A percentile compares a stretch with the other conserved stretches of the same genome.
These are phyloP conservation scores for Saccopteryx bilineata DNA, from an alignment of 2,113 vertebrate genomes.

Conservation along the genomic window DNA sequence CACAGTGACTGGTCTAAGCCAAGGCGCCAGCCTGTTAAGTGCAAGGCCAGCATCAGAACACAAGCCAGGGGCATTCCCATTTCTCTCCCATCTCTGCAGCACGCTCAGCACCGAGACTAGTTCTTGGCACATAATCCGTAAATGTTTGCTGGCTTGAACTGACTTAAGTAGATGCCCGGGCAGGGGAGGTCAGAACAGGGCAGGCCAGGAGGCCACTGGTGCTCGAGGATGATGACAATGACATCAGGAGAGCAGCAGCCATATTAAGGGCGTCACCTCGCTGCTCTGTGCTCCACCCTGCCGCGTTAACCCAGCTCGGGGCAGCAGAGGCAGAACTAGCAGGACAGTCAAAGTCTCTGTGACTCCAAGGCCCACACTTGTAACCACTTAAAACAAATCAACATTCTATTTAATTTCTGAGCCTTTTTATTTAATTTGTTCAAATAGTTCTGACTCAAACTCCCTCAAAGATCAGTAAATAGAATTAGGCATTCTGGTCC, in stretches of 20 bases:
- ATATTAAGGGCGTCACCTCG: background rate
- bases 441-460: constrained; percentile 58
- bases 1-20: background rate
- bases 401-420: constrained; percentile 24
- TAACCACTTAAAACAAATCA: constrained; percentile 21
- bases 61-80: background rate
- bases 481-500: constrained; percentile 38
- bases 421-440: constrained; percentile 57
- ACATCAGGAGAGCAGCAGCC: background rate
- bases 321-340: background rate
- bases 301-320: background rate
- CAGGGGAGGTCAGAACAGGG: background rate
- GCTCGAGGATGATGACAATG: background rate
- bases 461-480: constrained; percentile 41
- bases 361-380: background rate
- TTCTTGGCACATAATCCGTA: background rate
- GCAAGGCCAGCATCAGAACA: background rate
- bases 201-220: background rate
- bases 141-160: background rate
- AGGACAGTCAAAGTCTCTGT: background rate
- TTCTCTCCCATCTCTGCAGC: background rate
- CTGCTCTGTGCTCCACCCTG: background rate
- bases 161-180: background rate
- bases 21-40: background rate
- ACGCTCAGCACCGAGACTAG: background rate